phyloP scores from a whole-genome alignment of 2,888 invertebrate genomes.

The Resseliella maxima region DNA sequence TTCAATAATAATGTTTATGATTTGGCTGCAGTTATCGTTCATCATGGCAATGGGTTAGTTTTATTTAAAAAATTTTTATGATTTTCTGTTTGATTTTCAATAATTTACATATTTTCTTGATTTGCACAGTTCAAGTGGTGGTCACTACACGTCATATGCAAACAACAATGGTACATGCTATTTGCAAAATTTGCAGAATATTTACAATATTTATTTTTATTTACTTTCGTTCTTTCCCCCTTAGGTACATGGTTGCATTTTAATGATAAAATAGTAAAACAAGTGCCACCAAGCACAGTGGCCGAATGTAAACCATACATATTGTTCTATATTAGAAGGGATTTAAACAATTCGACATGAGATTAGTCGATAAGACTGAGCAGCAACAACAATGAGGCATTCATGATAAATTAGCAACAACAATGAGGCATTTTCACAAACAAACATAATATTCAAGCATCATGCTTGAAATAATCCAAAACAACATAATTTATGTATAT shows the following conservation, averaged over 20 bases:
- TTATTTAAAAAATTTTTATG: neutral
- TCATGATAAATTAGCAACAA: neutral
- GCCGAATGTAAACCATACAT: constrained; percentile 86
- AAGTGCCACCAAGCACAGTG: constrained; percentile 72
- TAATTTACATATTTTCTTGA: neutral
- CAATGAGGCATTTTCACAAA: neutral
- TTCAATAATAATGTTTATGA: constrained; percentile 78
- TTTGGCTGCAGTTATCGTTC: constrained; percentile 83
- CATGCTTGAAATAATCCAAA: neutral
- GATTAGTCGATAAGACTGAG: constrained; percentile 59
- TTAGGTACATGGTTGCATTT: constrained; percentile 91
- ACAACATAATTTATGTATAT: neutral
- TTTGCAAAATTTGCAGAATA: too few relatives aligned
- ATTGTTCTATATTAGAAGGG: constrained; percentile 82
- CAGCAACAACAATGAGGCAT: neutral
- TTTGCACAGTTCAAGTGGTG: constrained; percentile 78
- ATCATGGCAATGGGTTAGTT: constrained; percentile 81
- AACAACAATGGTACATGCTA: constrained; percentile 80
- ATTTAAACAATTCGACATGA: constrained; percentile 63
- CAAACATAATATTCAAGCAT: neutral
- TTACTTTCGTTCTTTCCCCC: too few relatives aligned
- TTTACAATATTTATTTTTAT: too few relatives aligned
- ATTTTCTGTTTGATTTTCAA: constrained; percentile 63
- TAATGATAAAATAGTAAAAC: constrained; percentile 84
- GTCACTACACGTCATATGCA: constrained; percentile 88